Evolutionary conservation across 2,113 vertebrate genomes (phyloP).

Genomic region (Oenanthe melanoleuca): DNA sequence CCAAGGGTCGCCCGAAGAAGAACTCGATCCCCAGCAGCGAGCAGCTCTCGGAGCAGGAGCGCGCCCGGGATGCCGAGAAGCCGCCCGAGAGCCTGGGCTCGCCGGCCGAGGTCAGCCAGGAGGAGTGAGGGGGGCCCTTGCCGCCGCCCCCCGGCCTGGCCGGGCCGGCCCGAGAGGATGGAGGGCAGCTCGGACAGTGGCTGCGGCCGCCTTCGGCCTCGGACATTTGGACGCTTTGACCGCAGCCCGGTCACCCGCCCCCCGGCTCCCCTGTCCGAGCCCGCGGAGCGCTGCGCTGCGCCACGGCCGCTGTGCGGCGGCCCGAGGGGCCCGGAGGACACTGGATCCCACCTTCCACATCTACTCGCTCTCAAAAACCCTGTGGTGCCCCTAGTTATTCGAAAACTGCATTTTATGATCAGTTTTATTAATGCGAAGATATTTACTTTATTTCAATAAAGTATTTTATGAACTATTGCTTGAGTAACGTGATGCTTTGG

Average conservation of each 20-base stretch:
- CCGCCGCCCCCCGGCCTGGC: background rate
- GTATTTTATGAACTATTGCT: constrained; percentile 76
- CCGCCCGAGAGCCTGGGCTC: constrained; percentile 77
- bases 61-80: constrained; percentile 80
- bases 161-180: background rate
- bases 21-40: constrained; percentile 97
- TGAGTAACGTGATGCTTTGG: background rate
- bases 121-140: constrained; percentile 74
- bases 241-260: too few relatives aligned
- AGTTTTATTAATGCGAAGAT: constrained; percentile 72
- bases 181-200: background rate
- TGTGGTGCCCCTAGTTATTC: constrained; percentile 54
- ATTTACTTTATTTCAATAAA: constrained; percentile 81
- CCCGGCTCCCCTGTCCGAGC: background rate
- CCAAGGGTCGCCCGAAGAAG: constrained; percentile 97
- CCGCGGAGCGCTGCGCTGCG: background rate
- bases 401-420: constrained; percentile 62
- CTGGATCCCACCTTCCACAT: background rate
- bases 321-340: constrained; percentile 16
- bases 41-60: constrained; percentile 93
- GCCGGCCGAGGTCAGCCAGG: constrained; percentile 79
- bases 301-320: background rate
- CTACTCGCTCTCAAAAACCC: constrained; percentile 37
- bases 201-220: background rate
- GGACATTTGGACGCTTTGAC: background rate